These are phyloP conservation scores for Schizopygopsis pylzovi DNA, from an alignment of 2,797 vertebrate genomes.

Conservation along the genomic window DNA sequence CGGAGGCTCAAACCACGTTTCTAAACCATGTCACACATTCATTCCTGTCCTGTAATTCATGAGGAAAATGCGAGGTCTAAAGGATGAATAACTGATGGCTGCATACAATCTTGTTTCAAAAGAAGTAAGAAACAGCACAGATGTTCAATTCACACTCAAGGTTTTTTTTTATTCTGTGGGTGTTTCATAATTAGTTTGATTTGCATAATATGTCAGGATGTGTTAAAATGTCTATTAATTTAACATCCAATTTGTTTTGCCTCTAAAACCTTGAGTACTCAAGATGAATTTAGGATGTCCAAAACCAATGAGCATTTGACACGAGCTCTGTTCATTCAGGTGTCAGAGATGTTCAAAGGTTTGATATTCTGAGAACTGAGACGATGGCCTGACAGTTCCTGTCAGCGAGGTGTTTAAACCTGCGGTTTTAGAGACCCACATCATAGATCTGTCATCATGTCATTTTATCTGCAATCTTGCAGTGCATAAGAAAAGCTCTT, in stretches of 20 bases:
- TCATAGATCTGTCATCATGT: conserved; percentile 60
- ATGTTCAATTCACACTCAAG: conserved; percentile 7
- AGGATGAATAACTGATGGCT: not conserved
- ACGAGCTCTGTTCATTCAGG: conserved; percentile 8
- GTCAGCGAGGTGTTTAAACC: conserved; percentile 57
- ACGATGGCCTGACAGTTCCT: conserved; percentile 62
- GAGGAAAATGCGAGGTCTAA: not conserved
- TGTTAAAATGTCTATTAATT: not conserved
- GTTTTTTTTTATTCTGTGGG: not conserved
- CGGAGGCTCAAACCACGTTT: not conserved
- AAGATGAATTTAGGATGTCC: conserved; percentile 2
- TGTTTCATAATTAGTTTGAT: conserved; percentile 17
- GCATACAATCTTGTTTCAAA: conserved; percentile 7
- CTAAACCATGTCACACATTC: not conserved
- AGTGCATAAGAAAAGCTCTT: conserved; percentile 54
- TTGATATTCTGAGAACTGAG: conserved; percentile 37
- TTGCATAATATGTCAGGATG: conserved; percentile 17
- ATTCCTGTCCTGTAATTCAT: not conserved
- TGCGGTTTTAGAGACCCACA: conserved; percentile 49
- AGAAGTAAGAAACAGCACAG: conserved; percentile 12
- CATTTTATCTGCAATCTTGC: conserved; percentile 47
- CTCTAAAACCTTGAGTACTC: not conserved
- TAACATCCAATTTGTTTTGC: conserved; percentile 18
- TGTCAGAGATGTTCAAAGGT: conserved; percentile 29
- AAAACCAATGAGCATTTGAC: not conserved